These are phyloP conservation scores for Polymixis flavicincta DNA, from an alignment of 2,888 invertebrate species.

Conservation along the genomic window DNA sequence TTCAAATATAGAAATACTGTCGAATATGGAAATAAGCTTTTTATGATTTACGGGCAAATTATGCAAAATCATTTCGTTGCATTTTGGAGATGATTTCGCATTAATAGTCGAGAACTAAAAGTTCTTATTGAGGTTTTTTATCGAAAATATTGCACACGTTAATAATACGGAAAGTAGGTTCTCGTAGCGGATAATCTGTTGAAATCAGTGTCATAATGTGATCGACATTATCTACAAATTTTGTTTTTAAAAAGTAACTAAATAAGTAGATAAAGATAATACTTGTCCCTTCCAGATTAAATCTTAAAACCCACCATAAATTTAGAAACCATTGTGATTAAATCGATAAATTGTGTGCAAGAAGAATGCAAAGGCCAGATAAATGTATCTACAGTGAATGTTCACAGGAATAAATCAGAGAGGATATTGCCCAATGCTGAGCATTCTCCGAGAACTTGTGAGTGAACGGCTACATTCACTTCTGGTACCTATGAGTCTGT, in stretches of 20 bases:
- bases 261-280: constrained; percentile 4
- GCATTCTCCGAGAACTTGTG: constrained; percentile 56
- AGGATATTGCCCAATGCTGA: constrained; percentile 59
- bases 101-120: neutral
- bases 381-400: constrained; percentile 54
- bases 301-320: constrained; percentile 17
- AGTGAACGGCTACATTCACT: constrained; percentile 67
- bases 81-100: neutral
- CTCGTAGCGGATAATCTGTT: neutral
- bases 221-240: constrained; percentile 1
- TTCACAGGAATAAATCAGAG: constrained; percentile 48
- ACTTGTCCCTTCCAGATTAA: neutral
- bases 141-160: neutral
- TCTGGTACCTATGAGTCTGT: constrained; percentile 43
- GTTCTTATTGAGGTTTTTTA: neutral
- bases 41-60: neutral
- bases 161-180: neutral
- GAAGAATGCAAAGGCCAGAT: constrained; percentile 51
- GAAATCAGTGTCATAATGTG: neutral
- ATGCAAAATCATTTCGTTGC: neutral
- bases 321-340: constrained; percentile 42
- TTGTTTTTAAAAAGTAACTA: neutral
- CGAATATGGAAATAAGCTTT: neutral
- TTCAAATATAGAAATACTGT: neutral
- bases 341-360: constrained; percentile 43